These are phyloP conservation scores for Gymnoscelis rufifasciata DNA, from an alignment of 2,888 invertebrate genomes.

Conservation along the genomic window DNA sequence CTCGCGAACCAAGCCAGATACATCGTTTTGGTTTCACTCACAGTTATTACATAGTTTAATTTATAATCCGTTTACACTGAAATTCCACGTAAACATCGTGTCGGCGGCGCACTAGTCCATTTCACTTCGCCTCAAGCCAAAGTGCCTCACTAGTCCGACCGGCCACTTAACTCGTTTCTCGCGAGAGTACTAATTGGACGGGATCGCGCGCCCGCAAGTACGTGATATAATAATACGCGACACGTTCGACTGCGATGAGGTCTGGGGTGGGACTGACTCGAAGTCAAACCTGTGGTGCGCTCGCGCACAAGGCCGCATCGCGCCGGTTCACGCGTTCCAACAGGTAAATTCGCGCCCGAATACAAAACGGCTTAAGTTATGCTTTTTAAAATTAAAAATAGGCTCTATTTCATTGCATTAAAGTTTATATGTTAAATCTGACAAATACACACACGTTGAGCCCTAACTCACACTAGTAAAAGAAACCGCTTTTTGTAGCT, in stretches of 20 bases:
- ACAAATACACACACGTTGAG: constrained; percentile 57
- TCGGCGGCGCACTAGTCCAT: constrained; percentile 56
- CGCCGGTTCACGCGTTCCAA: constrained; percentile 81
- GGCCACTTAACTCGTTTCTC: constrained; percentile 77
- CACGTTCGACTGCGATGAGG: constrained; percentile 67
- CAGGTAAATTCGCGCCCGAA: constrained; percentile 69
- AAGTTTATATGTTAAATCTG: constrained; percentile 74
- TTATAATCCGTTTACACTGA: constrained; percentile 58
- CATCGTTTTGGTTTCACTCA: constrained; percentile 66
- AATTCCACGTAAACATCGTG: constrained; percentile 59
- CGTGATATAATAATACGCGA: constrained; percentile 49
- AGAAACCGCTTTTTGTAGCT: constrained; percentile 76
- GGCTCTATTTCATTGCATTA: constrained; percentile 49
- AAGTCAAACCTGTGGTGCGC: constrained; percentile 74
- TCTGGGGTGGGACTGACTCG: constrained; percentile 76
- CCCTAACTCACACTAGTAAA: constrained; percentile 49
- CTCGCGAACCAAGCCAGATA: constrained; percentile 62
- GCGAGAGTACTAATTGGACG: constrained; percentile 76
- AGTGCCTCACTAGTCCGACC: constrained; percentile 65
- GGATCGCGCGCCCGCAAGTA: constrained; percentile 62
- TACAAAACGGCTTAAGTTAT: constrained; percentile 61
- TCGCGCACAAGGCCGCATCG: constrained; percentile 80
- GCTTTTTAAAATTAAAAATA: constrained; percentile 47
- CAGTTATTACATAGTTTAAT: constrained; percentile 68
- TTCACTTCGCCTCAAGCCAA: constrained; percentile 50